Base-by-base conservation (phyloP, 2,113 vertebrate genomes). In the Peromyscus polionotus region DNA sequence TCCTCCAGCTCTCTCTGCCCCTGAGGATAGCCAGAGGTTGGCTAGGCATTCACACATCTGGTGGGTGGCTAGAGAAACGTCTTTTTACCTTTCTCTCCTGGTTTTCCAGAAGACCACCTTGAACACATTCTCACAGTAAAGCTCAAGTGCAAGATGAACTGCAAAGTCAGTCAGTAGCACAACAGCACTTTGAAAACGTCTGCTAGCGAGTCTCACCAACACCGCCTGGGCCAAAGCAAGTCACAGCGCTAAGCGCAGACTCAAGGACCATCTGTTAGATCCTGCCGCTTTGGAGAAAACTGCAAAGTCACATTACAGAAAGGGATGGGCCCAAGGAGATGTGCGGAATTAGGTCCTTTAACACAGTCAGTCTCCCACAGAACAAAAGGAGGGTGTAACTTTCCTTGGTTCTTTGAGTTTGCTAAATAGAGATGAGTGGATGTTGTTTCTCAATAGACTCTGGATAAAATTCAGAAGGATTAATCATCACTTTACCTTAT, bases 371-470 rank as follows among this genome's bases (percentile, higher is more conserved):
- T 68, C 59, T 77, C 20, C 79, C 6, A 17, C 22, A 28, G 45
- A 86, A 85, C 33, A 39, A 90, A 93, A 13, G 26, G 79, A 13
- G 51, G 81, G 28, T 2, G 9, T 45, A 76, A 65, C 42, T 89
- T 91, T 36, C 68, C 77, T 89, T 42, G 59, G 61, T 77, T 17
- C 93, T 93, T 92, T 76, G n/a, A 88, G 42, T 51, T 90, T 95
- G 70, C 76, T 67, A 95, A 94, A 83, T 59, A 94, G 72, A 92
- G 86, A 94, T 57, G 3, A 86, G 70, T 83, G 5, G 83, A 63
- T 96, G 95, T 95, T 94, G 54, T 93, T 97, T 96, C 85, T 96
- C 81, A 92, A 45, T 61, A 91, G 67, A 24, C 61, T 90, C 81
- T 45, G 86, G 45, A 70, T 96, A 88, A 86, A 95, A 91, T 59